Evolutionary conservation across 2,797 vertebrate species (phyloP).

Genomic region (Sternarchorhynchus goeldii): DNA sequence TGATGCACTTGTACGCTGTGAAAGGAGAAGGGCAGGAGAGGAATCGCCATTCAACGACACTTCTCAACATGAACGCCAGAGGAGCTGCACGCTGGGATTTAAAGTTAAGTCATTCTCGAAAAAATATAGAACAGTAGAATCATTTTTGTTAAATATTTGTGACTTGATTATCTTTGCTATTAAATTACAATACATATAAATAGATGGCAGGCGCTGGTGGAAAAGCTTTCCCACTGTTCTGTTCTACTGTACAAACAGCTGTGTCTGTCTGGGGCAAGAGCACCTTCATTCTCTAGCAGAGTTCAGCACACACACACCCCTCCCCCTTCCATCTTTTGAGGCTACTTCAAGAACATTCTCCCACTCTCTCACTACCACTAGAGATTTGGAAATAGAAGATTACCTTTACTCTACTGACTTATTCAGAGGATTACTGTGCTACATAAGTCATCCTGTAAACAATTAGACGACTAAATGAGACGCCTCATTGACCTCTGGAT

Average conservation of each 20-base stretch:
- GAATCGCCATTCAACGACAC: too few relatives aligned
- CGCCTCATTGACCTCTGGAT: slow-evolving; percentile 39
- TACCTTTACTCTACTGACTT: slow-evolving; percentile 41
- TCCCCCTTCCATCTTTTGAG: slow-evolving; percentile 1
- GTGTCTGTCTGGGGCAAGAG: background rate
- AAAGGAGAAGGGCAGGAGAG: slow-evolving; percentile 1
- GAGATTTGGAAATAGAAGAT: slow-evolving; percentile 40
- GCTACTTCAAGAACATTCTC: slow-evolving; percentile 25
- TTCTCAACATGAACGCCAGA: too few relatives aligned
- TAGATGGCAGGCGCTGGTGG: too few relatives aligned
- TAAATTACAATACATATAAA: too few relatives aligned
- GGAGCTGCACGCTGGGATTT: too few relatives aligned
- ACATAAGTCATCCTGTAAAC: slow-evolving; percentile 39
- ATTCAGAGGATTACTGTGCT: slow-evolving; percentile 37
- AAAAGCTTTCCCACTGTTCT: background rate
- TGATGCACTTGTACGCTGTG: slow-evolving; percentile 87
- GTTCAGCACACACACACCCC: slow-evolving; percentile 20
- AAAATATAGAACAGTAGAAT: too few relatives aligned
- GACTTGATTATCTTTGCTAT: too few relatives aligned
- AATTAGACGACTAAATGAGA: slow-evolving; percentile 46
- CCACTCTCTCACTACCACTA: background rate
- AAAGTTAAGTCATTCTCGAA: too few relatives aligned
- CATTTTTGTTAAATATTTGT: too few relatives aligned
- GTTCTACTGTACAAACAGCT: slow-evolving; percentile 8
- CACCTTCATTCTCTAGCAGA: slow-evolving; percentile 44